phyloP scores from a whole-genome alignment of 2,888 invertebrate genomes.

The Hemaris fuciformis region DNA sequence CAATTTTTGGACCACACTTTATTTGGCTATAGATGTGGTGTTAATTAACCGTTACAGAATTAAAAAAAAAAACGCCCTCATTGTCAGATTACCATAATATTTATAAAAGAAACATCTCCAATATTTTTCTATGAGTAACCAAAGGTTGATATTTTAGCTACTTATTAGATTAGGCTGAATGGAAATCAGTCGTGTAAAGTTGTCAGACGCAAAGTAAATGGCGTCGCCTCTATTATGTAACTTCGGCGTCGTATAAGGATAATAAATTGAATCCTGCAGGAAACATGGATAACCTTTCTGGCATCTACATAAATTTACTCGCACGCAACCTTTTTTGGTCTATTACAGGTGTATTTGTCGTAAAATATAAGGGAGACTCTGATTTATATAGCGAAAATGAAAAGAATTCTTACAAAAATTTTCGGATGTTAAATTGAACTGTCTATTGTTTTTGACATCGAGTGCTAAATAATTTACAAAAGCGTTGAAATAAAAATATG shows the following conservation, averaged over 20 bases:
- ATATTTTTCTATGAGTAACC: background rate
- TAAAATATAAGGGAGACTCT: background rate
- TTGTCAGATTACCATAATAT: background rate
- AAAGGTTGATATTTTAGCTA: background rate
- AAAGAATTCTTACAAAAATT: too few relatives aligned
- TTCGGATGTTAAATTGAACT: too few relatives aligned
- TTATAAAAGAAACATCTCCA: background rate
- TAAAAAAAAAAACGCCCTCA: too few relatives aligned
- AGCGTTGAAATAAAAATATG: too few relatives aligned
- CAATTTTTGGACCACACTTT: too few relatives aligned
- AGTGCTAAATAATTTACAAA: too few relatives aligned
- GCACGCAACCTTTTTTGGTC: background rate
- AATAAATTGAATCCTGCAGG: constrained; percentile 8
- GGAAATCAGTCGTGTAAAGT: background rate
- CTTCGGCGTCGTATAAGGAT: background rate
- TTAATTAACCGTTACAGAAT: too few relatives aligned
- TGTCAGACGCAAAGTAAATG: background rate
- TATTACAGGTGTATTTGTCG: background rate
- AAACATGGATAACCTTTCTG: constrained; percentile 5
- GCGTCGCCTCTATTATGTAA: background rate
- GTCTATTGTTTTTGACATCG: too few relatives aligned
- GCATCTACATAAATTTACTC: background rate
- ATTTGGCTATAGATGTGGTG: too few relatives aligned
- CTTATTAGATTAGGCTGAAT: background rate
- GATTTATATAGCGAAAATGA: too few relatives aligned